These are phyloP conservation scores for Spodoptera picta DNA, from an alignment of 2,888 invertebrate genomes.

Conservation along the genomic window DNA sequence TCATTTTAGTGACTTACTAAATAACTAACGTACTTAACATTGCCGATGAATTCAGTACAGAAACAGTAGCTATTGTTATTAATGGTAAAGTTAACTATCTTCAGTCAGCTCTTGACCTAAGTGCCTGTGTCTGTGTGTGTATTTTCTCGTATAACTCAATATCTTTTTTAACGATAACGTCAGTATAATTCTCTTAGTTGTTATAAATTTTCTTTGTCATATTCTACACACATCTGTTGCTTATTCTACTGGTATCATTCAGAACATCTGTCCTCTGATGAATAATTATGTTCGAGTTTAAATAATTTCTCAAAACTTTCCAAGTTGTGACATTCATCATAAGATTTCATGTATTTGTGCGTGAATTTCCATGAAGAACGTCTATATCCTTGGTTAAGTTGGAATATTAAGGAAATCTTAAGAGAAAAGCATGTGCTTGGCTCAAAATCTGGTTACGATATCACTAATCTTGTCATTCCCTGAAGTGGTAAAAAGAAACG, in stretches of 20 bases:
- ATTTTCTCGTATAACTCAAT: too few relatives aligned
- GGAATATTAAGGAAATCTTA: slow-evolving; percentile 9
- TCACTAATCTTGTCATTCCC: not conserved
- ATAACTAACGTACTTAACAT: too few relatives aligned
- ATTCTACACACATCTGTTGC: slow-evolving; percentile 17
- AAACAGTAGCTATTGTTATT: too few relatives aligned
- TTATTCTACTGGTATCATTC: slow-evolving; percentile 38
- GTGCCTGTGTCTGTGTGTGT: too few relatives aligned
- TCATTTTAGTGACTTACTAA: too few relatives aligned
- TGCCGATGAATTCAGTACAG: too few relatives aligned
- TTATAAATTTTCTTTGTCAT: not conserved
- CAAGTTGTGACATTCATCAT: slow-evolving; percentile 41
- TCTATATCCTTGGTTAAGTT: slow-evolving; percentile 22
- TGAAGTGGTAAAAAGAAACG: too few relatives aligned
- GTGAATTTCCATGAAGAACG: slow-evolving; percentile 10
- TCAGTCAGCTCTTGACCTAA: too few relatives aligned
- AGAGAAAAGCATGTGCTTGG: slow-evolving; percentile 1
- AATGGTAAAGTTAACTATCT: too few relatives aligned
- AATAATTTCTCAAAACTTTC: slow-evolving; percentile 57
- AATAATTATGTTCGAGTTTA: slow-evolving; percentile 57
- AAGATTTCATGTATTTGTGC: slow-evolving; percentile 18
- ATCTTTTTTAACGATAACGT: too few relatives aligned
- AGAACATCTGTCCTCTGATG: slow-evolving; percentile 62
- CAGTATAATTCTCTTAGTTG: too few relatives aligned
- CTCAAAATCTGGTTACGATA: slow-evolving; percentile 2